Evolutionary conservation across 2,888 invertebrate genomes (phyloP).

Genomic region (Lasiommata megera): DNA sequence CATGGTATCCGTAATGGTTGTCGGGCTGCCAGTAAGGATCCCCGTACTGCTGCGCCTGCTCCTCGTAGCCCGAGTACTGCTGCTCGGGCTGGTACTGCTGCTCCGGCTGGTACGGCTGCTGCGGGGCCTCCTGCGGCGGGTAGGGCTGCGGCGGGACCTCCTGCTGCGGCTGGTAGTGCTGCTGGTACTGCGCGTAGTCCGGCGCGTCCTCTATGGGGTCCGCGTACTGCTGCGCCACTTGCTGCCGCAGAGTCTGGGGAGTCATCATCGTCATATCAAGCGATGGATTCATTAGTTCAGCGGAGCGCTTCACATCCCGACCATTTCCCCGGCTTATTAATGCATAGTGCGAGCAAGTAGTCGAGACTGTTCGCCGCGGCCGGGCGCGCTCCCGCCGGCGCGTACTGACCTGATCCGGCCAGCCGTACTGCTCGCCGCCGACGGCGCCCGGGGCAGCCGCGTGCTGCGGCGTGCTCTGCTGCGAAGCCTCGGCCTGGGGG

Average conservation of each 20-base stretch:
- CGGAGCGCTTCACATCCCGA: too few species aligned
- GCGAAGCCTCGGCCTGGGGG: slow-evolving; percentile 37
- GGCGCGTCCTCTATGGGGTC: slow-evolving; percentile 39
- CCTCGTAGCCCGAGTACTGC: slow-evolving; percentile 35
- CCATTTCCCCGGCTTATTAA: too few species aligned
- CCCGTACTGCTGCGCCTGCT: slow-evolving; percentile 42
- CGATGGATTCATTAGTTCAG: too few species aligned
- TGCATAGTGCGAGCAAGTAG: too few species aligned
- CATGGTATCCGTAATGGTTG: slow-evolving; percentile 44
- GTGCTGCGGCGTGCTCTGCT: slow-evolving; percentile 47
- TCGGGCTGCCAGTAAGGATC: slow-evolving; percentile 57
- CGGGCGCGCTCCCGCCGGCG: too few species aligned
- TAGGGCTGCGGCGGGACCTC: slow-evolving; percentile 12
- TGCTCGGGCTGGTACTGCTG: slow-evolving; percentile 21
- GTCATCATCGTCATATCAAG: too few species aligned
- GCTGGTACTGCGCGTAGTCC: slow-evolving; percentile 41
- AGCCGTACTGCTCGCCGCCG: slow-evolving; percentile 36
- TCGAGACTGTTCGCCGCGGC: too few species aligned
- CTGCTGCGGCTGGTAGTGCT: slow-evolving; percentile 9
- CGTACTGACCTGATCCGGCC: slow-evolving; percentile 48
- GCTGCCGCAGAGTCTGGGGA: slow-evolving; percentile 35
- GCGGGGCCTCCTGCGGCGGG: not conserved
- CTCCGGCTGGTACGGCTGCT: slow-evolving; percentile 12
- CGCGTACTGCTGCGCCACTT: slow-evolving; percentile 28
- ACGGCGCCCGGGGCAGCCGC: slow-evolving; percentile 25